Conservation (phyloP, 2,888 invertebrate species). For the Eledona agricola region DNA sequence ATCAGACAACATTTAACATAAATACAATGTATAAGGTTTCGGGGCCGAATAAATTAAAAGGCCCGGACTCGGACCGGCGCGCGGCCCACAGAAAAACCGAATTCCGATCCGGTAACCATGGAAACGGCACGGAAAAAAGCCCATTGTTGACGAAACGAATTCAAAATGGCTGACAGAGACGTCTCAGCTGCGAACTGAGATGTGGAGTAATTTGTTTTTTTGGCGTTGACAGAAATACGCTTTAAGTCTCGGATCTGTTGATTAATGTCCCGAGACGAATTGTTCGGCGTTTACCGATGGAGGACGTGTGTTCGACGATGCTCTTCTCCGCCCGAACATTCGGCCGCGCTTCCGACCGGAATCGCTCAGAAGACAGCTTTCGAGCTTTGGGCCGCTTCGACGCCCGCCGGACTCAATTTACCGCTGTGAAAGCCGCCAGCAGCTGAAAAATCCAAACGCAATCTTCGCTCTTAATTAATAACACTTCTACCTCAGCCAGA, state of each 20-base stretch:
- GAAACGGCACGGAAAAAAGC: conserved; percentile 54
- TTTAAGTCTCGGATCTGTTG: conserved; percentile 57
- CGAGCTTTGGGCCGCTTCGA: too few relatives aligned
- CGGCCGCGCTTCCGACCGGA: conserved; percentile 5
- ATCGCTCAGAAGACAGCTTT: too few relatives aligned
- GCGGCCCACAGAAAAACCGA: conserved; percentile 54
- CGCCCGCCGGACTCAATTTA: too few relatives aligned
- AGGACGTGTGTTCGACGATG: conserved; percentile 48
- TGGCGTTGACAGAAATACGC: conserved; percentile 58
- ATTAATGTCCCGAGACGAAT: conserved; percentile 58
- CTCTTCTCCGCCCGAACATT: conserved; percentile 19
- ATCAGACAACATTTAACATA: conserved; percentile 55
- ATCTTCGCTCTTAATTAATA: too few relatives aligned
- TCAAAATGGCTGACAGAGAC: conserved; percentile 59
- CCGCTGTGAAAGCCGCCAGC: too few relatives aligned
- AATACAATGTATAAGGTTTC: conserved; percentile 53
- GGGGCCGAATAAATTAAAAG: conserved; percentile 57
- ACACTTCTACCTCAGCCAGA: too few relatives aligned
- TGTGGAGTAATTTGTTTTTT: conserved; percentile 59
- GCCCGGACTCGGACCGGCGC: conserved; percentile 42
- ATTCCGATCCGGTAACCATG: conserved; percentile 56
- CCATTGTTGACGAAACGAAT: conserved; percentile 60
- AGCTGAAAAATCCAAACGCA: too few relatives aligned
- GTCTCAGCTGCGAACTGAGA: conserved; percentile 54
- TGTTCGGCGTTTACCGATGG: conserved; percentile 53